Conservation (phyloP, 2,113 vertebrate species). For the Coturnix japonica region DNA sequence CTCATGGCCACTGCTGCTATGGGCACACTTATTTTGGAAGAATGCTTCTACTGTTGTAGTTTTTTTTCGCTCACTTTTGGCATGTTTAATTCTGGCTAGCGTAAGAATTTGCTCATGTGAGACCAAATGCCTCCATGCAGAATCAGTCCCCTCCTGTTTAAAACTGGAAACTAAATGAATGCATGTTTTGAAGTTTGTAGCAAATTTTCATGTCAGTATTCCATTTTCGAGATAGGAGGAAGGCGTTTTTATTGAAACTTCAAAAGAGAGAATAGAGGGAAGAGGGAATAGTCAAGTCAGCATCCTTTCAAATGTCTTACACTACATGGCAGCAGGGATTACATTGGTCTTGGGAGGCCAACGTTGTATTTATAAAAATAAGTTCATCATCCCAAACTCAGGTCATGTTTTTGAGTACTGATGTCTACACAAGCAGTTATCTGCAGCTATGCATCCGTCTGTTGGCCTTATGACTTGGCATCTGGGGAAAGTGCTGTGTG, state of each 20-base stretch:
- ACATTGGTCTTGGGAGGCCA: background rate
- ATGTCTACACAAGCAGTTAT: conserved; percentile 41
- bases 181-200: background rate
- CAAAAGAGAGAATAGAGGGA: background rate
- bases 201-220: background rate
- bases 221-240: background rate
- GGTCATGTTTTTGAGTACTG: conserved; percentile 22
- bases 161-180: background rate
- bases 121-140: background rate
- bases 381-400: conserved; percentile 7
- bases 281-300: background rate
- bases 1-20: background rate
- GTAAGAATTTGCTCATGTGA: background rate
- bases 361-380: conserved; percentile 54
- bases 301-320: conserved; percentile 10
- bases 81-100: background rate
- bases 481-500: background rate
- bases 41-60: background rate
- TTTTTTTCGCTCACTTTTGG: background rate
- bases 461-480: conserved; percentile 38
- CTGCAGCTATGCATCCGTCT: background rate
- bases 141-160: background rate
- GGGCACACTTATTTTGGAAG: background rate
- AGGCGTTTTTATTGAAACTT: background rate
- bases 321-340: background rate